phyloP scores from a whole-genome alignment of 2,113 vertebrate genomes.

The Regulus satrapa region DNA sequence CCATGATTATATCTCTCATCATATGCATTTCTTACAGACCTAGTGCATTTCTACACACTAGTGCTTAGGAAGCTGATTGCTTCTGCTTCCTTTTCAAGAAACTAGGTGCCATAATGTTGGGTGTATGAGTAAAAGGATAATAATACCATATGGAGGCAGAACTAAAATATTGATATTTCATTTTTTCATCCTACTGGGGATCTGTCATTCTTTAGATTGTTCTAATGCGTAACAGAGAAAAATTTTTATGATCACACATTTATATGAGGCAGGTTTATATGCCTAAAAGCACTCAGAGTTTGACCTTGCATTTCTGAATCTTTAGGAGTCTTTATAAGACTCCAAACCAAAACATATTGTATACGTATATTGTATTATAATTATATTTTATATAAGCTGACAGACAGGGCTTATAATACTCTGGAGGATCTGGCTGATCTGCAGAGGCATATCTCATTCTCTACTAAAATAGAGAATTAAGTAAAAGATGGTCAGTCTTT shows the following conservation, averaged over 20 bases:
- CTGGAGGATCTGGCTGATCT: neutral
- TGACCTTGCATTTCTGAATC: constrained; percentile 50
- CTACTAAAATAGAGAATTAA: constrained; percentile 6
- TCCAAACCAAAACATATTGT: constrained; percentile 27
- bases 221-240: constrained; percentile 12
- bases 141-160: neutral
- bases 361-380: neutral
- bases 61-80: neutral
- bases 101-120: neutral
- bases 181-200: constrained; percentile 36
- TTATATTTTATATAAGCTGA: neutral
- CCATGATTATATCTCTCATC: neutral
- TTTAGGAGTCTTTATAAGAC: constrained; percentile 35
- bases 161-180: constrained; percentile 44
- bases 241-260: neutral
- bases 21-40: neutral
- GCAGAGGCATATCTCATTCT: neutral
- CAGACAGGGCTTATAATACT: constrained; percentile 28
- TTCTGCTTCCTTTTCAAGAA: neutral
- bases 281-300: constrained; percentile 1
- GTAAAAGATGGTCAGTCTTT: neutral
- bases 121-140: neutral
- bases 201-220: neutral
- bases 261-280: neutral
- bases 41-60: too few species aligned